Percentiles rank a stretch among this genome's conserved stretches.
Evolutionary conservation across 2,797 vertebrate genomes (phyloP).

Genomic region (Vultur gryphus): DNA sequence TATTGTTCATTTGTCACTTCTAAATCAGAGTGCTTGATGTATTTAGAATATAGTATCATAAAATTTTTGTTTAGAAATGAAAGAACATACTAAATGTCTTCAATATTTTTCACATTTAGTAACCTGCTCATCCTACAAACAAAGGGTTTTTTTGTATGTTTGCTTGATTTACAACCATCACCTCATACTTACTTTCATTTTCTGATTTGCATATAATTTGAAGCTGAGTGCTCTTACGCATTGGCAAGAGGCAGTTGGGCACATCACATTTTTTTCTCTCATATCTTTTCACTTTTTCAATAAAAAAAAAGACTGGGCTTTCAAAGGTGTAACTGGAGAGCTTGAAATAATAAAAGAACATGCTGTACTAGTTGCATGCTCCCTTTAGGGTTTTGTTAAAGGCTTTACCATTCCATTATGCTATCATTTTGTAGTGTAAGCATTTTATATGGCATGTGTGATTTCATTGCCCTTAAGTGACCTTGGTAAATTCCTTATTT

Average conservation of each 20-base stretch:
- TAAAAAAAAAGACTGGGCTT: background rate
- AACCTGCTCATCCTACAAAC: background rate
- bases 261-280: background rate
- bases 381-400: slow-evolving; percentile 49
- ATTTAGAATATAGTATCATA: background rate
- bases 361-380: slow-evolving; percentile 39
- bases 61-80: background rate
- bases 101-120: background rate
- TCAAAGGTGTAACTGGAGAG: slow-evolving; percentile 59
- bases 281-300: slow-evolving; percentile 13
- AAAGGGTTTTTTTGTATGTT: background rate
- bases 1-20: background rate
- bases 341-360: slow-evolving; percentile 62
- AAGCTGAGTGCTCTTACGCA: background rate
- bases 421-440: slow-evolving; percentile 57
- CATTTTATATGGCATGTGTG: slow-evolving; percentile 60
- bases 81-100: background rate
- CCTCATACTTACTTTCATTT: background rate
- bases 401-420: slow-evolving; percentile 58
- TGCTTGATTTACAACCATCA: background rate
- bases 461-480: slow-evolving; percentile 69
- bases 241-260: background rate
- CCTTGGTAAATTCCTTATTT: slow-evolving; percentile 67
- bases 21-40: background rate
- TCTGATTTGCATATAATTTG: background rate